phyloP scores from a whole-genome alignment of 2,797 vertebrate genomes.

The Clangula hyemalis region DNA sequence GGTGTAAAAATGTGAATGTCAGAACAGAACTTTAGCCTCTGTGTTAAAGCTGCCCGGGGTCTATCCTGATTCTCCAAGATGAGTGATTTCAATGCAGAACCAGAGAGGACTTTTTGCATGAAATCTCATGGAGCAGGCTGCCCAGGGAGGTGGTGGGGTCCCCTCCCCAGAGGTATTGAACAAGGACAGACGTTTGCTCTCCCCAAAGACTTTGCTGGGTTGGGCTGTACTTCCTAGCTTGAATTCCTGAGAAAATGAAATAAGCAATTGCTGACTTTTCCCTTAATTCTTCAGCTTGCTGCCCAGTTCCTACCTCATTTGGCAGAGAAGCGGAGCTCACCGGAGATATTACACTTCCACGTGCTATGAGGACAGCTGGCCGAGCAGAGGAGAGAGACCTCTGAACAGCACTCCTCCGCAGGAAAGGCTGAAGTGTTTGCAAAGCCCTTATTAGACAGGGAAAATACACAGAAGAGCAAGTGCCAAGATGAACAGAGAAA shows the following conservation, averaged over 20 bases:
- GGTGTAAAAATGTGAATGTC: not conserved
- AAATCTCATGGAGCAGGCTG: not conserved
- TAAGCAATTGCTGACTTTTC: not conserved
- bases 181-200: not conserved
- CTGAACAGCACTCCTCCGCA: not conserved
- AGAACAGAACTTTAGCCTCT: not conserved
- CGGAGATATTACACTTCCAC: not conserved
- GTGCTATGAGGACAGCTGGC: not conserved
- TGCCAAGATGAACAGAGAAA: not conserved
- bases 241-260: not conserved
- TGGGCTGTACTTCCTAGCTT: accelerated
- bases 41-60: not conserved
- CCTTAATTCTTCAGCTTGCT: not conserved
- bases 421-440: not conserved
- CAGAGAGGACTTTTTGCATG: not conserved
- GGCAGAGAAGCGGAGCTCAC: not conserved
- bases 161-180: not conserved
- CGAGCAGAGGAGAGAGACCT: not conserved
- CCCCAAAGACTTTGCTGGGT: not conserved
- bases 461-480: not conserved
- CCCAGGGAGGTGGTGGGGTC: not conserved
- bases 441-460: not conserved
- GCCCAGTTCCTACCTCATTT: not conserved
- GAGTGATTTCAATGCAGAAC: not conserved
- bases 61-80: not conserved